phyloP scores from a whole-genome alignment of 2,888 invertebrate species.

The Sabatieria punctata region DNA sequence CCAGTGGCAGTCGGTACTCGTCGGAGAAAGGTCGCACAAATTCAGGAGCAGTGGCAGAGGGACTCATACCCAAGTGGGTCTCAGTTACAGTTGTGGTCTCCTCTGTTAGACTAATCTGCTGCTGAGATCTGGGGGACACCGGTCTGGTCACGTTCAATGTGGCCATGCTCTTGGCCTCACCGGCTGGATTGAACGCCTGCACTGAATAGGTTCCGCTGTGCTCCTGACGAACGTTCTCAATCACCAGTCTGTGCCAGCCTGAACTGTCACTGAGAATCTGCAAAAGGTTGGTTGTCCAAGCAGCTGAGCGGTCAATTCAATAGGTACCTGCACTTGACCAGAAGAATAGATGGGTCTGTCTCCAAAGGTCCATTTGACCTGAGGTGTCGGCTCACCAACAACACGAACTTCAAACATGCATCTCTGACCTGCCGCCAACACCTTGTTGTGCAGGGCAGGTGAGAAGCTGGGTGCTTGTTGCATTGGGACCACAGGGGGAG shows the following conservation, averaged over 20 bases:
- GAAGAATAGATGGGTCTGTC: slow-evolving; percentile 16
- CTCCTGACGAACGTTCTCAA: slow-evolving; percentile 53
- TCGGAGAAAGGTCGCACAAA: slow-evolving; percentile 23
- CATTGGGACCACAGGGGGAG: slow-evolving; percentile 1
- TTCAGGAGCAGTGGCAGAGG: slow-evolving; percentile 26
- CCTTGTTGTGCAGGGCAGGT: slow-evolving; percentile 2
- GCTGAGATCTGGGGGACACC: neutral
- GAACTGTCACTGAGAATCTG: slow-evolving; percentile 21
- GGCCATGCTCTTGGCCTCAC: slow-evolving; percentile 67
- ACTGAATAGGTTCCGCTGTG: slow-evolving; percentile 62
- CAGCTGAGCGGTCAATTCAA: too few species aligned
- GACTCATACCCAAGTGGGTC: slow-evolving; percentile 13
- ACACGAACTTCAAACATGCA: slow-evolving; percentile 16
- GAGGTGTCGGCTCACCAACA: slow-evolving; percentile 22
- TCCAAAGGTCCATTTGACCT: slow-evolving; percentile 25
- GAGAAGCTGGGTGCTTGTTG: neutral
- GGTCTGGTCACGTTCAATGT: slow-evolving; percentile 46
- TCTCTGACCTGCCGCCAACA: slow-evolving; percentile 8
- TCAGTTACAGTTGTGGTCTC: neutral
- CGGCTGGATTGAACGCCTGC: slow-evolving; percentile 72
- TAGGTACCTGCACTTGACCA: slow-evolving; percentile 13
- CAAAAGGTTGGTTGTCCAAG: slow-evolving; percentile 2
- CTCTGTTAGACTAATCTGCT: neutral
- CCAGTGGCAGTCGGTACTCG: slow-evolving; percentile 26
- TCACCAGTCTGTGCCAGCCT: slow-evolving; percentile 43